Evolutionary conservation across 2,113 vertebrate species (phyloP).

Genomic region (Aplodontia rufa): DNA sequence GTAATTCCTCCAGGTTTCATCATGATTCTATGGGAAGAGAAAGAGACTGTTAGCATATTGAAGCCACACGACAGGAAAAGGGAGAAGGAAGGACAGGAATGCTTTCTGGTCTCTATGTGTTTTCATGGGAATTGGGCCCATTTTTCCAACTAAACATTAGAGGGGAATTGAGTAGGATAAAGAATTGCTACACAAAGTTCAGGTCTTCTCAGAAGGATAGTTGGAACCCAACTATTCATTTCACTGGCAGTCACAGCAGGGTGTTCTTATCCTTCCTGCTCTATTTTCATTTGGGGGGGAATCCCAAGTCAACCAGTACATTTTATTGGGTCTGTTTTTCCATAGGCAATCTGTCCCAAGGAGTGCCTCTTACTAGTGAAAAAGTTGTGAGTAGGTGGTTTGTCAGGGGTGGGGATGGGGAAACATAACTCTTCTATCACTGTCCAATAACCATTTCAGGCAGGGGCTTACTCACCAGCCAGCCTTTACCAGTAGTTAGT

Average conservation of each 20-base stretch:
- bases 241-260: neutral
- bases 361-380: neutral
- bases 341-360: neutral
- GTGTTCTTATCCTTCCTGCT: neutral
- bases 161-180: neutral
- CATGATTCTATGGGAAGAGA: conserved; percentile 90
- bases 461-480: conserved; percentile 90
- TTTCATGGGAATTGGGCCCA: neutral
- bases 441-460: neutral
- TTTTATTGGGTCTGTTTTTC: neutral
- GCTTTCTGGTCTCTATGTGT: neutral
- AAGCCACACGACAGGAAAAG: neutral
- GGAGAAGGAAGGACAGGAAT: neutral
- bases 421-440: neutral
- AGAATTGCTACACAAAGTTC: neutral
- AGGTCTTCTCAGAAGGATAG: neutral
- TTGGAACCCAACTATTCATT: neutral
- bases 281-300: neutral
- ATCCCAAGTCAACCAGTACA: neutral
- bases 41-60: conserved; percentile 47
- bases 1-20: conserved; percentile 99
- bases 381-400: neutral
- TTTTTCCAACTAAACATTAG: conserved; percentile 2
- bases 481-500: conserved; percentile 95
- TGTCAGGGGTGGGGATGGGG: neutral